Evolutionary conservation across 2,797 vertebrate genomes (phyloP), one percentile per base, ranked within the genome.

Genomic region (Valencia hispanica): DNA sequence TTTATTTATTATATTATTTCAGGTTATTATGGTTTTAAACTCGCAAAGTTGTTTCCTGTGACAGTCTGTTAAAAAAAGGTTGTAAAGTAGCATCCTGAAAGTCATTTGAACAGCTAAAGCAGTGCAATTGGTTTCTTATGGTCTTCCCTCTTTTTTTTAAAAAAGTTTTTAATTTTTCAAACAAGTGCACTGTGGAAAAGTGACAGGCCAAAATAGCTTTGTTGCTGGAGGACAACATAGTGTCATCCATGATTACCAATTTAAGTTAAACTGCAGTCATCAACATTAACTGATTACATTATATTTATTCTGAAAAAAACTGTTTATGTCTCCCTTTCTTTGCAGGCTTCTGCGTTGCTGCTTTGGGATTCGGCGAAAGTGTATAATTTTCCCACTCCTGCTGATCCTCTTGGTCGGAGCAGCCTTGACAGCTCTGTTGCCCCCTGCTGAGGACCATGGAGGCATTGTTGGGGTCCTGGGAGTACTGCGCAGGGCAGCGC

Each of bases 401-500:
- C 75, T 96, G 45, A 84, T 95, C 1, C 88, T 96, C 36, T 78
- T 95, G 73, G 83, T 94, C 0, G 94, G 94, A 32, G 93, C 88
- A 2, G 90, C 86, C 17, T 65, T 96, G 80, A 94, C 93, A 1
- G 82, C 92, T 25, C 88, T 95, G 79, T 84, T 95, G 43, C 95
- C 95, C 1, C 53, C 88, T 0, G 84, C 88, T 20, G 92, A 94
- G 27, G 89, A 94, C 65, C 78, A 77, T 2, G 53, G 73, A 51
- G 81, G 74, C 1, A 68, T 12, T 0, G 83, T 12, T 0, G 83
- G 61, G 0, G 77, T 88, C 65, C 91, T 96, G 78, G 90, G 88
- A 81, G 93, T 82, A 22, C 75, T 93, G 0, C 87, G 81, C 9
- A 81, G 87, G 30, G 84, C 78, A 1, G 53, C 86, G 0, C 12